Base-by-base conservation (phyloP, 2,888 invertebrate genomes). In the Ceramica pisi region DNA sequence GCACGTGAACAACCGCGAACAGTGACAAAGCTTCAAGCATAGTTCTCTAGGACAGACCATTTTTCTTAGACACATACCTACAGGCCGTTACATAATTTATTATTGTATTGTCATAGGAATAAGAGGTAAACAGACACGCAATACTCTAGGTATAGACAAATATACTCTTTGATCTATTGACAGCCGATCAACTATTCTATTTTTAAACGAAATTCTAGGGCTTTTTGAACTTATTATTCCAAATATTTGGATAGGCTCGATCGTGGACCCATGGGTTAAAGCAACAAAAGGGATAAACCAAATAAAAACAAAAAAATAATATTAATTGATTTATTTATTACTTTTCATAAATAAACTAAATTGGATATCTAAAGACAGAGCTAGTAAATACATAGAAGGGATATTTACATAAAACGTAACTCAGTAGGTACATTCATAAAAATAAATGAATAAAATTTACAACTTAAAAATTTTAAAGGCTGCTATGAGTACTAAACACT, bases 291-390 rank as follows among this genome's bases (percentile, higher is more conserved):
- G 82, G 72, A 82, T 86, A 86, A 88, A 53, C 86, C 82, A 89
- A 88, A 89, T 89, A 91, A 90, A 91, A 90, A 87, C 64, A 86
- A 74, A 89, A 16, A 90, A 90, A 89, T 90, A 92, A 92, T 92
- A 89, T 89, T 90, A 92, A 92, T 92, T 90, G 91, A 93, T 94
- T 95, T 94, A 93, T 94, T 95, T 94, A 94, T 94, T 94, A 84
- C 84, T 83, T 90, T 93, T 93, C 91, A 95, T 95, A 95, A 95
- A 95, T 95, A 95, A 94, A 92, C 94, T 94, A 94, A 94, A 94
- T 90, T 91, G 92, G 90, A 91, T 93, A 93, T 92, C 93, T 94
- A 94, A 93, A 93, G 92, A 93, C 89, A 91, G 86, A 89, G 89
- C 91, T 94, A 93, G 90, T 89, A 91, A 92, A 92, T 94, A 94